Base-by-base conservation (phyloP, 2,797 vertebrate genomes). In the Amblyopsis hoosieri region DNA sequence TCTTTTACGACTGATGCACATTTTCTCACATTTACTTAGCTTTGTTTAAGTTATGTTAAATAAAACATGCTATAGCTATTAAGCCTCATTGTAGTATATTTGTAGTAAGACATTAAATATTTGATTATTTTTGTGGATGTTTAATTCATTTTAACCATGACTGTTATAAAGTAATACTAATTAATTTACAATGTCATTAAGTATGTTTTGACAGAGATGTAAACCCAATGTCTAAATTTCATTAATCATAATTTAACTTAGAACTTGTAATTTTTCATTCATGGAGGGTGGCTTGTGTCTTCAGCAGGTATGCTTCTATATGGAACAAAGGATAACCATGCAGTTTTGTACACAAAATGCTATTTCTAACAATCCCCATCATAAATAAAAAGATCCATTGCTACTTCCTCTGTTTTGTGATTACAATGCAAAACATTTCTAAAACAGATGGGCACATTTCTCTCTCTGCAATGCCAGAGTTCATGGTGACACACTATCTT, bases 1-100 rank as follows among this genome's bases (percentile, higher is more conserved):
- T 87, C 69, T 66, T 70, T 78, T 66, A 76, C 78, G 82, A 87
- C 75, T 82, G 85, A 81, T 79, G 67, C 60, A 57, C 75, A 64
- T 56, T 15, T 78, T 59, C 78, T 85, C 74, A 77, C 51, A 5
- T 81, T 78, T 82, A 64, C 68, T 80, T 72, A 71, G 62, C 45
- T 64, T 85, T 84, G 17, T 79, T 29, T 88, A 88, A 87, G 78
- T 88, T 91, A 84, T 88, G 74, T 72, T 66, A 69, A 70, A 55
- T 23, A 60, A 57, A 2, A 54, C 17, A 45, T 48, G 64, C 46
- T 69, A 64, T 60, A 52, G 68, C 31, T 78, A 72, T 81, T 81
- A 77, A 72, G 74, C 72, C 65, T 78, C 33, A 70, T 76, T 77
- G 74, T 67, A 82, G 51, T 69, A 65, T 42, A 72, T 66, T 46